Evolutionary conservation across 2,888 invertebrate species (phyloP), one percentile per base, ranked within the genome.

Genomic region (Eretmocerus hayati): DNA sequence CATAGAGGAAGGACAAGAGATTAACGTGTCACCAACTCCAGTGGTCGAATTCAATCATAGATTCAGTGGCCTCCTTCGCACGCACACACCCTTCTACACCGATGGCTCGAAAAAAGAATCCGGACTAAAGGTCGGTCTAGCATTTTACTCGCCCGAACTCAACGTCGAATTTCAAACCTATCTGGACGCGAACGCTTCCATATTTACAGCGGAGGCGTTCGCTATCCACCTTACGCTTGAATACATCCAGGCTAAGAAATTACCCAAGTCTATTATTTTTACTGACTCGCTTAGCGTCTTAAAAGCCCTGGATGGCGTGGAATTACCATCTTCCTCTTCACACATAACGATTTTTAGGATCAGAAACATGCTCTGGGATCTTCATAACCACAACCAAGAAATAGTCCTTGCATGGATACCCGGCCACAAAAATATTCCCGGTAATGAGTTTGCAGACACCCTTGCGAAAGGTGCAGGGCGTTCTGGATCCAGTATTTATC

Each of bases 81-180:
- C 19, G 3, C 20, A 15, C 16, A 40, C 9, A 13, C n/a, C 6
- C 5, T 56, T 57, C 9, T 54, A 41, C 37, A 54, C 52, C 1
- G 52, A 54, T 26, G 54, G 53, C 16, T 56, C 52, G 0, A 56
- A 52, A 32, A 21, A n/a, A 1, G 26, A 31, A 4, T 8, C 13
- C 1, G 15, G 30, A 1, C 23, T 19, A 2, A 38, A 32, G 9
- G 46, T 43, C 1, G 54, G 55, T 2, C 26, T 51, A 1, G 45
- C 53, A 6, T 33, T 42, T 8, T 46, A 18, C 13, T 31, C 30
- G 8, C 52, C 51, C 8, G 8, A 22, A 2, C 44, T 55, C 4
- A n/a, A 31, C 2, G 18, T 50, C 6, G 30, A 39, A 4, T 16
- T 46, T 1, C 31, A 39, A 20, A 31, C 23, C 4, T 31, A 32